Conservation (phyloP, 2,113 vertebrate genomes). For the Nycticebus coucang region DNA sequence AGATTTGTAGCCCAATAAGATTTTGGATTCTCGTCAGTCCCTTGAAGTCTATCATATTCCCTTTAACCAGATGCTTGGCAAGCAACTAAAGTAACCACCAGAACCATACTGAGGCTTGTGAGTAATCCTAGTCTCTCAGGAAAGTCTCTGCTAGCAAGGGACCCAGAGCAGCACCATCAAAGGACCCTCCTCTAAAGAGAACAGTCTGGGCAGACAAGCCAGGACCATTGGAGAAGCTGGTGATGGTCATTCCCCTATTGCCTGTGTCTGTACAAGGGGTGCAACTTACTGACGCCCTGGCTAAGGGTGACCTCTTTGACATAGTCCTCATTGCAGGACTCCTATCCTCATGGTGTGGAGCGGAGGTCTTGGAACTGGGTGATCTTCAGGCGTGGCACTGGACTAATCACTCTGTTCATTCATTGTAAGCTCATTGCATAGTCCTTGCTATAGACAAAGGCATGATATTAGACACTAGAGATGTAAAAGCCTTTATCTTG, state of each 20-base stretch:
- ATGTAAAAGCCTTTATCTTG: neutral
- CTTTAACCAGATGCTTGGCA: slow-evolving; percentile 50
- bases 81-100: slow-evolving; percentile 34
- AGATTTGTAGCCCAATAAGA: neutral
- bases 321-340: neutral
- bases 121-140: neutral
- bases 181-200: neutral
- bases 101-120: neutral
- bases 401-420: neutral
- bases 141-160: neutral
- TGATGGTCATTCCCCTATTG: neutral
- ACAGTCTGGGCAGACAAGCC: neutral
- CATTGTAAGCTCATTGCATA: neutral
- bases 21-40: neutral
- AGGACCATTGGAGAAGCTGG: neutral
- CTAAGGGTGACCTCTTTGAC: neutral
- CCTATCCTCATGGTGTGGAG: neutral
- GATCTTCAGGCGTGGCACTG: neutral
- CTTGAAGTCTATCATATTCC: slow-evolving; percentile 6
- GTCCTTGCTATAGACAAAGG: neutral
- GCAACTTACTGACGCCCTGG: neutral
- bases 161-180: neutral
- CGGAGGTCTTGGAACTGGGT: neutral
- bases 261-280: neutral
- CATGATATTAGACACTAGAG: neutral